Base-by-base conservation (phyloP, 2,888 invertebrate genomes). In the Oasisia sp. region DNA sequence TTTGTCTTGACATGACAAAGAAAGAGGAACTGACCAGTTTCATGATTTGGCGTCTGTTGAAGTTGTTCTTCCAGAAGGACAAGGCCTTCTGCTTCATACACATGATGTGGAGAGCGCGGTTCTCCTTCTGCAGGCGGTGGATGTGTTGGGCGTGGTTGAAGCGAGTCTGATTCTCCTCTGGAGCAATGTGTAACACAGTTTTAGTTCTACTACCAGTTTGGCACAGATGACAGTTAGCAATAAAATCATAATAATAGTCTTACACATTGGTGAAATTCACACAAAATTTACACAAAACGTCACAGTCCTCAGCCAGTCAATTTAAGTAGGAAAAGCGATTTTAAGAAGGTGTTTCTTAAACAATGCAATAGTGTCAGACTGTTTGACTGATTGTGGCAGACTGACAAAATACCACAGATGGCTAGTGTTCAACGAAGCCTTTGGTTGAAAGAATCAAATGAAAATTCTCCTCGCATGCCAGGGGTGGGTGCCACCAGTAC, bases 71-170 rank as follows among this genome's bases (percentile, higher is more conserved):
- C 96, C 96, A 96, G 45, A 93, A 94, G 91, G 94, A 95, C 94
- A 96, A 94, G 38, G 95, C 94, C 93, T 95, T 95, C 95, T 95
- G 95, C 94, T 96, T 96, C 92, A 95, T 93, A 93, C 96, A 94
- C 89, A 95, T 93, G n/a, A 94, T 94, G 91, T 94, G 94, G 91
- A 96, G 94, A 32, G 94, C 93, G 93, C 95, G 95, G 93, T 96
- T 96, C 93, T 96, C 95, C 32, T 94, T 94, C 92, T 95, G 95
- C 11, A 96, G 92, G 9, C 93, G 93, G 32, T 95, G 94, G 38
- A 96, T 92, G 92, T 94, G 94, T 90, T 95, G 94, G 0, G 95
- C 94, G 91, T 94, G 94, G 14, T 44, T 91, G 91, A 91, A 91
- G 19, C 50, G 50, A 14, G 44, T 44, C 45, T 91, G 91, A 45